phyloP scores from a whole-genome alignment of 1,140 invertebrate genomes.

The Melanaphis sacchari region DNA sequence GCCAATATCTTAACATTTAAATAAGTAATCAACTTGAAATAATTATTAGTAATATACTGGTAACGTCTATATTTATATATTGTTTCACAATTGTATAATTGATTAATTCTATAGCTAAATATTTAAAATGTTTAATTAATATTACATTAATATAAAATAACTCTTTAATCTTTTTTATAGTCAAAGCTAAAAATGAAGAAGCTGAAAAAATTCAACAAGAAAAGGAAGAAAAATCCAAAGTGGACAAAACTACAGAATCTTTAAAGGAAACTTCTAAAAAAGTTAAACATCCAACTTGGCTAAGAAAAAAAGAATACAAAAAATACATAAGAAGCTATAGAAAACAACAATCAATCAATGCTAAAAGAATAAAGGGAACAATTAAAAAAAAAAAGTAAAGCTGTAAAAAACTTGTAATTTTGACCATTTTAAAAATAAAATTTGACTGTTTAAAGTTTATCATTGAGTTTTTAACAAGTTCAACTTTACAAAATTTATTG shows the following conservation, averaged over 20 bases:
- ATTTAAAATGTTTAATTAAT: not conserved
- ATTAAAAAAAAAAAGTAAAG: conserved; percentile 28
- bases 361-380: conserved; percentile 32
- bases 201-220: conserved; percentile 43
- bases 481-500: too few relatives aligned
- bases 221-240: conserved; percentile 8
- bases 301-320: conserved; percentile 52
- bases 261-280: conserved; percentile 21
- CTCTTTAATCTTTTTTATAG: not conserved
- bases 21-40: too few relatives aligned
- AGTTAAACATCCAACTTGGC: conserved; percentile 48
- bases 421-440: not conserved
- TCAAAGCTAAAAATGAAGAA: conserved; percentile 41
- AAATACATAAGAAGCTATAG: conserved; percentile 48
- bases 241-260: not conserved
- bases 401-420: not conserved
- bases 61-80: not conserved
- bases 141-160: not conserved
- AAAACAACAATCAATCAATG: conserved; percentile 29
- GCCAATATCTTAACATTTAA: too few relatives aligned
- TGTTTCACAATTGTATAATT: not conserved
- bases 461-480: not conserved
- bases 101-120: not conserved
- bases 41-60: too few relatives aligned
- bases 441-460: not conserved